Base-by-base conservation (phyloP, 2,797 vertebrate genomes). In the Psittacula echo region DNA sequence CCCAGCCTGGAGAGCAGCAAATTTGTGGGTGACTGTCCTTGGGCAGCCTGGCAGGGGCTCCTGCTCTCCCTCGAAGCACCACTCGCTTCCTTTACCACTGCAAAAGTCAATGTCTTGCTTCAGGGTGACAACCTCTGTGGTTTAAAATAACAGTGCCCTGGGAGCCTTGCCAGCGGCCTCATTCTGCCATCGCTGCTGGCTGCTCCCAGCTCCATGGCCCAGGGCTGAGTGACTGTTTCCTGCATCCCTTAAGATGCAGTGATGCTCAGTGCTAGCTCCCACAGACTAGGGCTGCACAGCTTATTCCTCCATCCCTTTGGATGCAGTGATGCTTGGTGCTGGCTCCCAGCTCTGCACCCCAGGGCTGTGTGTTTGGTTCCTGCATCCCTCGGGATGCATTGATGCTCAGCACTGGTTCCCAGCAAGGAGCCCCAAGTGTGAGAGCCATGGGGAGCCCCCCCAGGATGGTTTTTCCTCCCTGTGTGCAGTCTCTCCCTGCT, bases 211-310 rank as follows among this genome's bases (percentile, higher is more conserved):
- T 58, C 62, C 2, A 4, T 7, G 6, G 12, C 32, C 44, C 3
- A 2, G 64, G 14, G n/a, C 26, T 27, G 20, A 1, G 4, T 1
- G 0, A 4, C 54, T 2, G 2, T 13, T 53, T 85, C 54, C 34
- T 30, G 20, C n/a, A 53, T 81, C 54, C 34, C 2, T 45, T 1
- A 10, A 64, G 41, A n/a, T 51, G 27, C 37, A 23, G 39, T 4
- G 9, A n/a, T n/a, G 54, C 84, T 53, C 10, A 0, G 10, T 21
- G n/a, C 47, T 20, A 5, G 16, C 64, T 61, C 67, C 26, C 5
- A 3, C 10, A 5, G 10, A 18, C 51, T 4, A 2, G 54, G 13
- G 30, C 30, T 23, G 17, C 4, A 2, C 1, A 0, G 7, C 47
- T 2, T 0, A 13, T 66, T 85, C 54, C 30, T 30, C 24, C 29